These are phyloP conservation scores for Isoperla grammatica DNA, from an alignment of 2,888 invertebrate species.

Conservation along the genomic window DNA sequence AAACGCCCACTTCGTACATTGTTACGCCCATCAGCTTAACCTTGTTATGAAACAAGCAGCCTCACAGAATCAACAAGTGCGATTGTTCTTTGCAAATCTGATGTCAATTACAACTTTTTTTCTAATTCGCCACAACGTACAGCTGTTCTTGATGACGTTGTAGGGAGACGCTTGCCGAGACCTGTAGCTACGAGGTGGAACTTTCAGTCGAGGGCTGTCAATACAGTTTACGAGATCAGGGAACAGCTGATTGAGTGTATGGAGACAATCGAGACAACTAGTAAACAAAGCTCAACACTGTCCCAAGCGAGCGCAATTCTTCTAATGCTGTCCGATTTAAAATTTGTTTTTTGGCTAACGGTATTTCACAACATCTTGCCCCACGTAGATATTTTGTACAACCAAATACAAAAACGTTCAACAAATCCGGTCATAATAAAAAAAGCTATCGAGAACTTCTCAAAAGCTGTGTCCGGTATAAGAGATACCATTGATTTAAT, in stretches of 20 bases:
- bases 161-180: no score
- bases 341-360: constrained; percentile 35
- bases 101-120: constrained; percentile 35
- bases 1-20: constrained; percentile 35
- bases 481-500: constrained; percentile 9
- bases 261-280: constrained; percentile 32
- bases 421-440: constrained; percentile 15
- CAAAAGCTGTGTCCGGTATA: constrained; percentile 23
- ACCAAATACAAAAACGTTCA: constrained; percentile 29
- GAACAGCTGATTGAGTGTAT: no score
- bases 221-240: constrained; percentile 32
- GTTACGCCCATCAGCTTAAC: constrained; percentile 33
- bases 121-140: constrained; percentile 33
- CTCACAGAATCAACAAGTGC: constrained; percentile 34
- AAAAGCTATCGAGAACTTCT: constrained; percentile 25
- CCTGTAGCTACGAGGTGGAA: constrained; percentile 34
- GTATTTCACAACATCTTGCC: constrained; percentile 35
- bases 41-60: constrained; percentile 34
- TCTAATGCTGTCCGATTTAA: constrained; percentile 2
- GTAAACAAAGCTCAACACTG: constrained; percentile 22
- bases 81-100: constrained; percentile 37
- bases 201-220: constrained; percentile 27
- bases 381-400: no score
- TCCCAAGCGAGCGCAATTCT: background rate
- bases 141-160: constrained; percentile 30